Evolutionary conservation across 1,140 invertebrate species (phyloP), one percentile per base, ranked within the genome.

Genomic region (Drosophila grimshawi): DNA sequence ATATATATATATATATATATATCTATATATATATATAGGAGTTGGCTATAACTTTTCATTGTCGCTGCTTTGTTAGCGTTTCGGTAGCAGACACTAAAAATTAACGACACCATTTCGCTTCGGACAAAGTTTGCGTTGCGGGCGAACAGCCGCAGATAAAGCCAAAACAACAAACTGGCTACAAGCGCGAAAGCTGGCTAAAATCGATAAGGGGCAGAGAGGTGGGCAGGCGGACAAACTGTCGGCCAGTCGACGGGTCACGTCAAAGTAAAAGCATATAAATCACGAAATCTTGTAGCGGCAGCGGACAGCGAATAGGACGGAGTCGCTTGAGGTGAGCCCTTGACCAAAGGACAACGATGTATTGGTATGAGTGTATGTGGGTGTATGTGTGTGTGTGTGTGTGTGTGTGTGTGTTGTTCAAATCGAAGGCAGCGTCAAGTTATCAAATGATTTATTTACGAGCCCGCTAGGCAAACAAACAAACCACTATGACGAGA

Each of bases 361-460:
- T 76, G 33, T 64, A 72, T 71, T 57, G 60, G 46, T 32, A 3
- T 41, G 8, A 41, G 39, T 55, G 19, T n/a, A 35, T 37, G 30
- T 46, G 57, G 52, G 55, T 59, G 11, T 65, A 55, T 55, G 45
- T 63, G 48, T 41, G n/a, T 60, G 52, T 55, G 39, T 63, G 8
- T 41, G 33, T 30, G 6, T 46, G 32, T 49, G 30, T 39, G 3
- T 53, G 41, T 41, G 66, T 53, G 48, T 56, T 61, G 41, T 61
- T 69, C 46, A 64, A 74, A 55, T 78, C 70, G 62, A 60, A 60
- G 61, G 68, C 80, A 68, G 83, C 82, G 83, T 89, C 83, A 88
- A 89, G 83, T 89, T 88, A 88, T 88, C 83, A 88, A 88, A 88
- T 88, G 83, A 88, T 89, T 88, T 88, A 88, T 88, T 88, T 88